Base-by-base conservation (phyloP, 1,140 invertebrate species). In the Melanaphis sacchari region DNA sequence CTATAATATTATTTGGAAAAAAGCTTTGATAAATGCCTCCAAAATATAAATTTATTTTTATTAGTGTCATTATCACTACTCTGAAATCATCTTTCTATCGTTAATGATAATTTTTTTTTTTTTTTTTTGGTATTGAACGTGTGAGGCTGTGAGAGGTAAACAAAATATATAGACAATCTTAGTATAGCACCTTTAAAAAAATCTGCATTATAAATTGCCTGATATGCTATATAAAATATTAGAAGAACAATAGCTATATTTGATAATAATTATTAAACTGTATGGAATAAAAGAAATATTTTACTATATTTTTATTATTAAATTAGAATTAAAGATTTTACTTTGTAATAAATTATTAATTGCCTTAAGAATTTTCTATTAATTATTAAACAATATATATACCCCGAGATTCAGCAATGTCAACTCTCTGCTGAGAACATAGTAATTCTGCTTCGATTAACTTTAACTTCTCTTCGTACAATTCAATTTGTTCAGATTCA, bases 401-500 rank as follows among this genome's bases (percentile, higher is more conserved):
- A 91, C 88, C 76, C 81, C 94, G 82, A 21, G 59, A 88, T 94
- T 97, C 97, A 0, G 97, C 96, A 82, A 94, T 95, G 94, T 97
- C 96, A 0, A 96, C 97, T 94, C 96, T 95, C 94, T 96, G 95
- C 38, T 96, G 94, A 3, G 96, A 96, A 93, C 96, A 94, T 38
- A 91, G 36, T 5, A 97, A 95, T 94, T 97, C 97, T 11, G 96
- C 96, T 94, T 97, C 97, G 0, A 96, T 96, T 0, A 97, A 94
- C 94, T 96, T 96, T 31, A 97, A 95, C 94, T 97, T 97, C 94
- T 97, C 97, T 94, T 97, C 96, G 85, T 97, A 96, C 21, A 97
- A 95, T 89, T 97, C 96, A 41, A 97, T 96, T 94, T 97, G 96
- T 0, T 96, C 96, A 93, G 97, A 96, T 76, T 96, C 96, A 93